Base-by-base conservation (phyloP, 64 coral and sea anemone genomes). In the Porites lutea region DNA sequence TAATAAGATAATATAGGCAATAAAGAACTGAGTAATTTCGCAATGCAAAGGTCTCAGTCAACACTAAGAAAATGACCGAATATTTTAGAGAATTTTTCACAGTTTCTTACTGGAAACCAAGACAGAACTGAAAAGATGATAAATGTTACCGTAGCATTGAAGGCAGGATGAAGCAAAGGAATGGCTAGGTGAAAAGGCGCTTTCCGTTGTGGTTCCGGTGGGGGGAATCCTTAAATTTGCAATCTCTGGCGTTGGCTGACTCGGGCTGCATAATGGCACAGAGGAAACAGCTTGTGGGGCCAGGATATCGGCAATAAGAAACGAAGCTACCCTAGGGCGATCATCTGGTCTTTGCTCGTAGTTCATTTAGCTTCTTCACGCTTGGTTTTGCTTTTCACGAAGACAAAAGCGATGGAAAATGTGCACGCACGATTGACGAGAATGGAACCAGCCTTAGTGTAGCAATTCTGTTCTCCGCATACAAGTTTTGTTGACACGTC, bases 291-390 rank as follows among this genome's bases (percentile, higher is more conserved):
- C 8, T 10, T n/a, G 48, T 4, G 81, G 81, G n/a, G 81, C 81
- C 3, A 83, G 45, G 68, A 83, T 83, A 66, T 83, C 81, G 19
- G 68, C 81, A 22, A 83, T 83, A 49, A 83, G 63, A 83, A 83
- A 83, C 48, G 81, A 83, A 65, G 62, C 43, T 51, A 83, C 81
- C 6, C 81, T 83, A 2, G 81, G 81, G 18, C 81, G 44, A 52
- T 83, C 62, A 6, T 83, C 81, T 67, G 16, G 59, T 83, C 81
- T 83, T 83, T 83, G 60, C 13, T 51, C 46, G 11, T n/a, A 46
- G 37, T 83, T 83, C 81, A 83, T 83, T 69, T 5, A 21, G 9
- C 18, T 52, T 3, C 15, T 68, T 23, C 15, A 69, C 3, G 81
- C 47, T 6, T 22, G 62, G 8, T 67, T 49, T 83, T n/a, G 14